Base-by-base conservation (phyloP, 2,113 vertebrate genomes). In the Limnothrissa miodon region DNA sequence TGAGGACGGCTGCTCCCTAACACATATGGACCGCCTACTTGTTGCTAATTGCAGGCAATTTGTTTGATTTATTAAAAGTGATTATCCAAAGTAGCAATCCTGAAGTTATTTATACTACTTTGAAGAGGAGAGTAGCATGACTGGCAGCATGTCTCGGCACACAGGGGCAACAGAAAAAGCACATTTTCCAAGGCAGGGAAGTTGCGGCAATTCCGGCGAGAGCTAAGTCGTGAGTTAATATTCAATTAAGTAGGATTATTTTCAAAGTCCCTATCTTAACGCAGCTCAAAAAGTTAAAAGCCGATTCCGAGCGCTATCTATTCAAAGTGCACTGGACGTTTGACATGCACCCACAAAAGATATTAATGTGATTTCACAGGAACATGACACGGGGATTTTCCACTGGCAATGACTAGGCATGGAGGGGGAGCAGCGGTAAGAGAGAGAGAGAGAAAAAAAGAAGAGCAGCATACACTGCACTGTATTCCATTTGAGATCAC, bases 211-310 rank as follows among this genome's bases (percentile, higher is more conserved):
- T 92, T 93, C 86, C 48, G 70, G 89, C 87, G 86, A 21, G 21
- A 88, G 89, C 89, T 92, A 82, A 90, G 92, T 93, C 85, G 88
- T 87, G 81, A 86, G 86, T 85, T 92, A 93, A 93, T 94, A 93
- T 93, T 93, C 91, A 93, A 93, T 95, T 94, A 91, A 86, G 81
- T 62, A 79, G 90, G 92, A 93, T 93, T 93, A 93, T 87, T 81
- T 84, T 42, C 83, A 82, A 90, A 87, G 83, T 89, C 88, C 81
- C 87, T 89, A 91, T 89, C 89, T 90, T 88, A 89, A 89, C 90
- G 83, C 82, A 80, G 88, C 90, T 91, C 85, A 84, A 88, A 85
- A 83, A 82, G 87, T 91, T 88, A 91, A 91, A n/a, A 91, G 90
- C 91, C 85, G 87, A 93, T 93, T 93, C 87, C 87, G n/a, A 87